Evolutionary conservation across 2,113 vertebrate genomes (phyloP).

Genomic region (Brienomyrus longianalis): DNA sequence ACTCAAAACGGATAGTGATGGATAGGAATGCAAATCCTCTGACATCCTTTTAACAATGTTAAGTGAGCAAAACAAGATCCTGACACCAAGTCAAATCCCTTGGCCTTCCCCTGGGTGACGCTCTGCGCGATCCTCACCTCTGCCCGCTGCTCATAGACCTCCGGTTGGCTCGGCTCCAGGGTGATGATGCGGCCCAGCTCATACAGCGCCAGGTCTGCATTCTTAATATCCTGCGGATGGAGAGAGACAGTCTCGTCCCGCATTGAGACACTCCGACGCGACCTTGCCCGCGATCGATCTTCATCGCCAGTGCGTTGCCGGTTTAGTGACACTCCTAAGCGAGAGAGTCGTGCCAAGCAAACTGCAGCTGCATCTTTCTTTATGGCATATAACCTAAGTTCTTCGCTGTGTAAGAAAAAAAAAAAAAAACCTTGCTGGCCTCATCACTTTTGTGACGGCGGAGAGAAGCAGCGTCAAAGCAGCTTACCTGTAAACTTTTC

Average conservation of each 20-base stretch:
- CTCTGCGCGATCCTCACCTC: constrained; percentile 64
- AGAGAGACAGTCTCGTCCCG: not conserved
- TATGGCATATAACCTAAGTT: constrained; percentile 14
- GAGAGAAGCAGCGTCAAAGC: not conserved
- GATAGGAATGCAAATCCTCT: not conserved
- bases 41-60: not conserved
- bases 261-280: not conserved
- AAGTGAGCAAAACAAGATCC: not conserved
- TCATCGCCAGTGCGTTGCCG: not conserved
- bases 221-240: constrained; percentile 80
- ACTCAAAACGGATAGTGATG: not conserved
- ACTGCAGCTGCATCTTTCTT: constrained; percentile 4
- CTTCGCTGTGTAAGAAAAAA: not conserved
- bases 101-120: not conserved
- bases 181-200: constrained; percentile 88
- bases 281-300: not conserved
- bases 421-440: too few relatives aligned
- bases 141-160: constrained; percentile 92
- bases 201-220: constrained; percentile 87
- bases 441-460: not conserved
- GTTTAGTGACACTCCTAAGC: not conserved
- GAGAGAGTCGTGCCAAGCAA: not conserved
- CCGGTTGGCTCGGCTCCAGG: constrained; percentile 81
- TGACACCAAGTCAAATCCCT: not conserved
- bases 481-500: constrained; percentile 87